Evolutionary conservation across 2,113 vertebrate species (phyloP).

Genomic region (Sterrhoptilus dennistouni): DNA sequence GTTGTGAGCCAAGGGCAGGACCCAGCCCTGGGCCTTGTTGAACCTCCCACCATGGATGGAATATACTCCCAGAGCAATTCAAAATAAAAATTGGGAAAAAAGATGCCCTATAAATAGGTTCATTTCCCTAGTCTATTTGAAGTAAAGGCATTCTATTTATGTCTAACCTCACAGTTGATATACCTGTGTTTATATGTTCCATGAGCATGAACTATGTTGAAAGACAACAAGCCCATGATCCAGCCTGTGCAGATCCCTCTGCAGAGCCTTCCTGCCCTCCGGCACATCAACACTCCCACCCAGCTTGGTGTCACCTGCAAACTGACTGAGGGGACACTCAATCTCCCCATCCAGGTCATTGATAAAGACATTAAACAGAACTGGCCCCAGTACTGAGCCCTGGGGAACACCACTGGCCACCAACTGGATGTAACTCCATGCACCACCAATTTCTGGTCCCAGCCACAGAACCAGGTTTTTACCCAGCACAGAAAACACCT

Average conservation of each 20-base stretch:
- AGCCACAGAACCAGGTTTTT: accelerated
- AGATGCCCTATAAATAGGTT: neutral
- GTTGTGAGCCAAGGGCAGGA: neutral
- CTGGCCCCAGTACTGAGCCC: neutral
- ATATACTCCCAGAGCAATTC: neutral
- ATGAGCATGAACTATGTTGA: neutral
- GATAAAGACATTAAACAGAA: neutral
- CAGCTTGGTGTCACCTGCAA: too few species aligned
- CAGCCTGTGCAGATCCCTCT: neutral
- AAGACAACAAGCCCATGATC: neutral
- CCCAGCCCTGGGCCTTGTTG: neutral
- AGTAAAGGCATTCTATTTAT: neutral
- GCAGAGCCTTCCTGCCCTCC: neutral
- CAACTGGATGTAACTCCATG: neutral
- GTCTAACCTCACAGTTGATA: conserved; percentile 5
- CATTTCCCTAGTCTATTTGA: neutral
- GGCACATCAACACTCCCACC: neutral
- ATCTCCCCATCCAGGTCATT: accelerated
- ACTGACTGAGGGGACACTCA: accelerated
- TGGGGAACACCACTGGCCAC: neutral
- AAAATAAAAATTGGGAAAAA: neutral
- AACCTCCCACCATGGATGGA: neutral
- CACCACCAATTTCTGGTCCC: accelerated
- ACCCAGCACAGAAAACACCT: neutral
- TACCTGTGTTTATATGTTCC: conserved; percentile 12